These are phyloP conservation scores for Chrysolina americana DNA, from an alignment of 2,888 invertebrate genomes.

Conservation along the genomic window DNA sequence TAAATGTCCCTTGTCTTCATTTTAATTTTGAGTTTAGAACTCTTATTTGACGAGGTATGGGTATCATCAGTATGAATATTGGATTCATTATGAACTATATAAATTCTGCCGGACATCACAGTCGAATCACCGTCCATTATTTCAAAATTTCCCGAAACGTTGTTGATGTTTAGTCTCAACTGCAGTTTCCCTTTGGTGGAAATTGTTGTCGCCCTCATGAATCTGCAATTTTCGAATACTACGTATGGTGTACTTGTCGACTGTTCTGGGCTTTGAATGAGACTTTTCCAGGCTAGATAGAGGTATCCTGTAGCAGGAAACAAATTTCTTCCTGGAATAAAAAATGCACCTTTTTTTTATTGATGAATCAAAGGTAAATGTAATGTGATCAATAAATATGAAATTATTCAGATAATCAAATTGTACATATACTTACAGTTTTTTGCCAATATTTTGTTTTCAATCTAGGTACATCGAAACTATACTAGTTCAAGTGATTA, in stretches of 20 bases:
- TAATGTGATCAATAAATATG: no score
- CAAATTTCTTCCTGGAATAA: constrained; percentile 56
- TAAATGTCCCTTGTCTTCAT: constrained; percentile 77
- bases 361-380: no score
- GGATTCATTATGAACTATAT: background rate
- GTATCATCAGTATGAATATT: constrained; percentile 63
- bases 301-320: constrained; percentile 76
- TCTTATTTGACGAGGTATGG: constrained; percentile 50
- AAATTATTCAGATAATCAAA: no score
- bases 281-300: constrained; percentile 70
- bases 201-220: constrained; percentile 72
- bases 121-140: constrained; percentile 53
- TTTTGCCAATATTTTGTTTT: no score
- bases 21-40: constrained; percentile 67
- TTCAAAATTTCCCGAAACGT: constrained; percentile 60
- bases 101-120: constrained; percentile 53
- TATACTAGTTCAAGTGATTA: no score
- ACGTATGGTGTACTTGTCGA: constrained; percentile 70
- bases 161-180: constrained; percentile 40
- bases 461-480: no score
- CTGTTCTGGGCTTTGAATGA: constrained; percentile 61
- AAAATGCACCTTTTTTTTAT: background rate
- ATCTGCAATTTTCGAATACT: constrained; percentile 73
- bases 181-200: constrained; percentile 61
- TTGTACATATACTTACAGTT: no score